Conservation (phyloP, 2,797 vertebrate species). For the Toxotes lorentzi region DNA sequence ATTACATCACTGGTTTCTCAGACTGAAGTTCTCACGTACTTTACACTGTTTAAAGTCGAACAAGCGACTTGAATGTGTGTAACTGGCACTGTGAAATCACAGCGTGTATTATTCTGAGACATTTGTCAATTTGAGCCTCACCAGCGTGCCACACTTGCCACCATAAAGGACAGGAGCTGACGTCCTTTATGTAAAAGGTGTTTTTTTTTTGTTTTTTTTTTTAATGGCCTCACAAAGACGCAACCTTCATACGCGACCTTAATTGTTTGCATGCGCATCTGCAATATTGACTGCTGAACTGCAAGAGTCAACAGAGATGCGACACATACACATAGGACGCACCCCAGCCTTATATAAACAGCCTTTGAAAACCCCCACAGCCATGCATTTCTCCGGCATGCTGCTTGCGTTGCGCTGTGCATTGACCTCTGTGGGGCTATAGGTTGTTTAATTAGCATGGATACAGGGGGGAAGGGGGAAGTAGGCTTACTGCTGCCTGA, state of each 20-base stretch:
- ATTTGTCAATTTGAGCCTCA: not conserved
- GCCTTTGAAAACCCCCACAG: slow-evolving; percentile 40
- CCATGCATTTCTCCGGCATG: slow-evolving; percentile 45
- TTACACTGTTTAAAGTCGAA: not conserved
- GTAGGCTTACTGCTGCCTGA: slow-evolving; percentile 65
- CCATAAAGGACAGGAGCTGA: not conserved
- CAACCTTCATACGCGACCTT: slow-evolving; percentile 54
- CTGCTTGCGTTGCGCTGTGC: slow-evolving; percentile 64
- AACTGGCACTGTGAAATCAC: not conserved
- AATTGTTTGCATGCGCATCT: slow-evolving; percentile 67
- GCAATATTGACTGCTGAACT: slow-evolving; percentile 71
- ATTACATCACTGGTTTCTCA: slow-evolving; percentile 4
- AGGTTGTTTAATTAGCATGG: slow-evolving; percentile 75
- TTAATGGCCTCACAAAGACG: slow-evolving; percentile 4
- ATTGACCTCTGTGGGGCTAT: slow-evolving; percentile 65
- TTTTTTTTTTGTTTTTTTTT: no score
- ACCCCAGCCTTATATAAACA: slow-evolving; percentile 51
- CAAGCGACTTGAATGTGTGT: not conserved
- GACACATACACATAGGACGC: slow-evolving; percentile 24
- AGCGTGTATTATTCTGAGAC: not conserved
- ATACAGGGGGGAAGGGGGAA: slow-evolving; percentile 25
- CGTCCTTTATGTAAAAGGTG: slow-evolving; percentile 30
- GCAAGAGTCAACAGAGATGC: slow-evolving; percentile 64
- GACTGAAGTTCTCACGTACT: slow-evolving; percentile 10
- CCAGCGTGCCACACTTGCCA: not conserved